These are phyloP conservation scores for Pelmatolapia mariae DNA, from an alignment of 2,113 vertebrate species.

Conservation along the genomic window DNA sequence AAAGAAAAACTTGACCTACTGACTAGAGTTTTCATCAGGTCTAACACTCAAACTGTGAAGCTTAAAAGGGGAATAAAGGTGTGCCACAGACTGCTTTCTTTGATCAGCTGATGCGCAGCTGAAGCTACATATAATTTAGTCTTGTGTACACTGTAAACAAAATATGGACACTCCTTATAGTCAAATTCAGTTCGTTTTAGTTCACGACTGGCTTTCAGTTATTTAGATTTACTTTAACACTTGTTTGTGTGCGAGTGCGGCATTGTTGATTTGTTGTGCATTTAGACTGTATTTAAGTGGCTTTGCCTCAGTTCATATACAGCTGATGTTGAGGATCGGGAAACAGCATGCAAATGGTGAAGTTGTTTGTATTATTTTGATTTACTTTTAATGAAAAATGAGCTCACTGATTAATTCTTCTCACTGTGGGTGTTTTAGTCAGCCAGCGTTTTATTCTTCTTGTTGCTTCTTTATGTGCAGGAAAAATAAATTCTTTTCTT, in stretches of 20 bases:
- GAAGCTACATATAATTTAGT: background rate
- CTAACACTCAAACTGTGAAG: background rate
- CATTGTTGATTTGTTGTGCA: background rate
- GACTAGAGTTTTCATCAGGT: background rate
- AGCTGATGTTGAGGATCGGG: rapidly evolving
- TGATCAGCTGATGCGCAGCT: background rate
- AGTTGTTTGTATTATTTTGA: background rate
- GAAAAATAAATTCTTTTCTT: background rate
- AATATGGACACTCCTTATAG: background rate
- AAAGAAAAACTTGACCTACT: background rate
- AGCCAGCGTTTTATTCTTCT: rapidly evolving
- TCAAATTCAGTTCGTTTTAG: background rate
- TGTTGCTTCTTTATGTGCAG: background rate
- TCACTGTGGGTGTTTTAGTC: background rate
- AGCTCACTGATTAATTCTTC: background rate
- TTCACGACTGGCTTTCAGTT: rapidly evolving
- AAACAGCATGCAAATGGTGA: background rate
- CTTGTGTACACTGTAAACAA: background rate
- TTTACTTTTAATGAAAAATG: background rate
- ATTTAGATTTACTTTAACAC: background rate
- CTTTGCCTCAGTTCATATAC: background rate
- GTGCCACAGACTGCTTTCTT: background rate
- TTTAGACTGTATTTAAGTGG: background rate
- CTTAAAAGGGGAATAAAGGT: background rate
- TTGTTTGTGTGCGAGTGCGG: background rate